Conservation (phyloP, 2,113 vertebrate genomes). For the Poecilia latipinna region DNA sequence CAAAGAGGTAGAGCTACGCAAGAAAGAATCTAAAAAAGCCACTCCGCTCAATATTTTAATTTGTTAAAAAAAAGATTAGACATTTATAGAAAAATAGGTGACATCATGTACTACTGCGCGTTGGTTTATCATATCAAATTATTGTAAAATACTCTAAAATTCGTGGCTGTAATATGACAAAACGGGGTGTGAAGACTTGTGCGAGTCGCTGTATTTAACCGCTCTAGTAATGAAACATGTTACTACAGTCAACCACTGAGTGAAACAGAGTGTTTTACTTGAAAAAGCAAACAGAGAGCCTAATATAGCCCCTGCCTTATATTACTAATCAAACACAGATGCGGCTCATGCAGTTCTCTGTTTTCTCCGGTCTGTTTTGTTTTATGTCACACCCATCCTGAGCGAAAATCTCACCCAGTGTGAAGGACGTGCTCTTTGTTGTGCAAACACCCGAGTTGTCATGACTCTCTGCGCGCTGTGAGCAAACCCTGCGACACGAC, state of each 20-base stretch:
- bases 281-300: constrained; percentile 23
- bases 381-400: constrained; percentile 9
- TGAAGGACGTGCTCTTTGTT: constrained; percentile 59
- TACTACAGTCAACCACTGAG: not conserved
- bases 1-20: not conserved
- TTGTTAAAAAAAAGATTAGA: not conserved
- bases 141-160: not conserved
- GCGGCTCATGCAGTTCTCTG: constrained; percentile 17
- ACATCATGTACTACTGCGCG: not conserved
- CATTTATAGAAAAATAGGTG: not conserved
- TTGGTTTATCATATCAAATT: not conserved
- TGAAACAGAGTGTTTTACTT: not conserved
- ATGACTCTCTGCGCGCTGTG: constrained; percentile 34
- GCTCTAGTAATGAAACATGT: not conserved
- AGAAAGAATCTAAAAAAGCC: not conserved
- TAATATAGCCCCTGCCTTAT: constrained; percentile 10
- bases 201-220: not conserved
- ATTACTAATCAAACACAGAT: not conserved
- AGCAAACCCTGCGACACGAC: constrained; percentile 39
- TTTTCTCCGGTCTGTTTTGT: not conserved
- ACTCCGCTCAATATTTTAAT: not conserved
- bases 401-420: constrained; percentile 31
- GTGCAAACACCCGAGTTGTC: constrained; percentile 60
- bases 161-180: not conserved
- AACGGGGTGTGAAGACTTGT: not conserved